Base-by-base conservation (phyloP, 2,797 vertebrate genomes). In the Tympanoctomys barrerae region DNA sequence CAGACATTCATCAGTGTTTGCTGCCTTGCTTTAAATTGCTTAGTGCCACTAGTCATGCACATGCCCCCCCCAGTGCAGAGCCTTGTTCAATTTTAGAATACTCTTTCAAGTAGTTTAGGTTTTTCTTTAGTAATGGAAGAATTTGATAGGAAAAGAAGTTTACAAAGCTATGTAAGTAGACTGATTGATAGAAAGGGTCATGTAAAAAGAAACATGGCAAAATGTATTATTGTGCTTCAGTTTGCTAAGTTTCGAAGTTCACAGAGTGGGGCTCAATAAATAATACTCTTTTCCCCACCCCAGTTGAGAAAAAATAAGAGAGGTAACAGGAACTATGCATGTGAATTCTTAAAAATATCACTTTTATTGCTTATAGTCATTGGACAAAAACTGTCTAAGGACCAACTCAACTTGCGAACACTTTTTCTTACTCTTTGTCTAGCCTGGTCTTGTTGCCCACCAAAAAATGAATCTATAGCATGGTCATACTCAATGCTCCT, bases 1-100 rank as follows among this genome's bases (percentile, higher is more conserved):
- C 62, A 94, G 46, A 70, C 78, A 80, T 81, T 64, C 36, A 68
- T 62, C 68, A 46, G 28, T 33, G 42, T 77, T 93, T 49, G 10
- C 16, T 33, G 26, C 62, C 33, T n/a, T 88, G 22, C 12, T 95
- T 94, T 92, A 84, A 90, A 94, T 36, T 80, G 31, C 28, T 73
- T n/a, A 39, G 3, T 52, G 6, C 33, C 28, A 84, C 31, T 24
- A 89, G 33, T 68, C 49, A 81, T 70, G 61, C 31, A 54, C 14
- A 78, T 26, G 24, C 33, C n/a, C 5, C 33, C 14, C 92, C 73
- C 52, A 54, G 16, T 79, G 46, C 52, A 66, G 46, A 89, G 28
- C 0, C 5, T 21, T 94, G 75, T 61, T 64, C 26, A 70, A 33
- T 49, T 39, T 86, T 80, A 79, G 33, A 82, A 68, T 57, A 7